phyloP scores from a whole-genome alignment of 1,140 invertebrate species.

The Rhopalosiphum maidis region DNA sequence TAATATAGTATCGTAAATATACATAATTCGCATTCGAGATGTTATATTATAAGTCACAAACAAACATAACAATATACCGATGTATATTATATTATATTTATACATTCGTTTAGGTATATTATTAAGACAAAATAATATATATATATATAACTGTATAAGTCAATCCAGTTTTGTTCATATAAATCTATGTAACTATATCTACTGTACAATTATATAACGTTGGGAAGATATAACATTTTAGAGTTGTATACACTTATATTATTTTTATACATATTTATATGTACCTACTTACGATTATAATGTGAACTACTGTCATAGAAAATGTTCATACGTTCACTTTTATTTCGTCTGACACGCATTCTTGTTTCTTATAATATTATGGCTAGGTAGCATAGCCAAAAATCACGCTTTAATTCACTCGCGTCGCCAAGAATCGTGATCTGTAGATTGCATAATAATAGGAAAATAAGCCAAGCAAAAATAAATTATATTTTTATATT shows the following conservation, averaged over 20 bases:
- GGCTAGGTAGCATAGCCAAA: constrained; percentile 15
- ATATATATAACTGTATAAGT: not conserved
- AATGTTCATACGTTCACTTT: constrained; percentile 35
- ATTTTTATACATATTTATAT: not conserved
- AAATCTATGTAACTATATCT: not conserved
- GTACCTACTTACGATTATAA: not conserved
- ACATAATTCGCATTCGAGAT: not conserved
- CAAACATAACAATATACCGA: not conserved
- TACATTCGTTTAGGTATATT: not conserved
- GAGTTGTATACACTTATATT: not conserved
- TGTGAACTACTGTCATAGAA: not conserved
- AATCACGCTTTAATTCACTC: constrained; percentile 22
- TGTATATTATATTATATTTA: not conserved
- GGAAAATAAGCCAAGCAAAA: constrained; percentile 27
- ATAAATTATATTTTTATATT: constrained; percentile 9
- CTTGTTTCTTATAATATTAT: not conserved
- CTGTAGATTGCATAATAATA: constrained; percentile 31
- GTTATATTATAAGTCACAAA: not conserved
- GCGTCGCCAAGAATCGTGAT: constrained; percentile 53
- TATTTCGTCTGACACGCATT: constrained; percentile 28
- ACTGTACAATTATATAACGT: not conserved
- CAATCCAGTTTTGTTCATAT: not conserved
- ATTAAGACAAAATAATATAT: not conserved
- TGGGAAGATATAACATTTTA: not conserved
- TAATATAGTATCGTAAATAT: too few species aligned